A percentile compares a stretch with the other conserved stretches of the same genome.
Conservation (phyloP, 2,797 vertebrate genomes). For the Liparis tanakae region DNA sequence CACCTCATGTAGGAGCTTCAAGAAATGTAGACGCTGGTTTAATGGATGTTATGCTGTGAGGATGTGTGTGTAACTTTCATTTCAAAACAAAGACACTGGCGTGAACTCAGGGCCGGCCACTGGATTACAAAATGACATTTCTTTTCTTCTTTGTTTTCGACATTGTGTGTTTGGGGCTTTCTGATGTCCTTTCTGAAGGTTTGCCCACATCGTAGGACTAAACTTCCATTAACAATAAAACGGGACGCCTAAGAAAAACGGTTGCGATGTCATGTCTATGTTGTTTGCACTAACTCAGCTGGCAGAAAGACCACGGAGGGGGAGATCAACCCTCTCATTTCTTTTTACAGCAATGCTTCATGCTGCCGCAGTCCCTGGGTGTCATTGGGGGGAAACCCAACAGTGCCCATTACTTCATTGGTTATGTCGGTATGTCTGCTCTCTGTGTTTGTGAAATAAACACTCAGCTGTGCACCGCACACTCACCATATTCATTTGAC, state of each 20-base stretch:
- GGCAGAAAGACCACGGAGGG: slow-evolving; percentile 1
- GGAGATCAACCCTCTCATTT: slow-evolving; percentile 56
- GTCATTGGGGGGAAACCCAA: slow-evolving; percentile 99
- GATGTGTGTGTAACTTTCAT: background rate
- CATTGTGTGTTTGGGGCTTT: background rate
- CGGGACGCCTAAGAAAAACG: background rate
- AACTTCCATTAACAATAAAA: background rate
- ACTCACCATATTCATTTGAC: slow-evolving; percentile 3
- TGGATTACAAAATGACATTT: background rate
- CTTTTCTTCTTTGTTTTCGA: background rate
- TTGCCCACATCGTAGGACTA: background rate
- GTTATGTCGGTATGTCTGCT: slow-evolving; percentile 92
- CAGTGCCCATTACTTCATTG: slow-evolving; percentile 99
- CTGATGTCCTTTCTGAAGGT: background rate
- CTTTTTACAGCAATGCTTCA: slow-evolving; percentile 93
- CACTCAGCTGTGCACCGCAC: slow-evolving; percentile 24
- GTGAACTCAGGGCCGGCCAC: background rate
- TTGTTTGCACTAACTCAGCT: background rate
- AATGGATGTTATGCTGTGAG: background rate
- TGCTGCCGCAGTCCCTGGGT: slow-evolving; percentile 97
- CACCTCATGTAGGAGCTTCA: background rate
- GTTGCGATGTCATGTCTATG: background rate
- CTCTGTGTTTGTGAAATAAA: slow-evolving; percentile 52
- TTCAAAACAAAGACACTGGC: background rate
- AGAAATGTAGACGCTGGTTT: background rate